A percentile compares a stretch with the other conserved stretches of the same genome.
phyloP scores from a whole-genome alignment of 2,113 vertebrate species.

The Menura novaehollandiae region DNA sequence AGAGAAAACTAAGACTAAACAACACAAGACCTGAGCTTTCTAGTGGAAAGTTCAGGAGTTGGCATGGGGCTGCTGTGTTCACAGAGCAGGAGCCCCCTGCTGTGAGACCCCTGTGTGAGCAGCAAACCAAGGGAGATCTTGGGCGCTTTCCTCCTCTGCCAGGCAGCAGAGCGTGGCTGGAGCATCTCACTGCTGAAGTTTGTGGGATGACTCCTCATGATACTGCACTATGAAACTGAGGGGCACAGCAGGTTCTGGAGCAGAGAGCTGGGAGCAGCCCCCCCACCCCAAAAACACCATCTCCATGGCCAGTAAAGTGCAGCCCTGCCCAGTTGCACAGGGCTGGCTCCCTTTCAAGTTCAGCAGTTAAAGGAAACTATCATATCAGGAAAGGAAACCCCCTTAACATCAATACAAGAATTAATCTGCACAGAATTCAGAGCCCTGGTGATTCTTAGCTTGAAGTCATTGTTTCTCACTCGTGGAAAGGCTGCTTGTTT shows the following conservation, averaged over 20 bases:
- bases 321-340: neutral
- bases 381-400: slow-evolving; percentile 26
- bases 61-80: neutral
- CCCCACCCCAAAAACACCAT: neutral
- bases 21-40: neutral
- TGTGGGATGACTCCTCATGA: neutral
- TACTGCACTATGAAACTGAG: fast-evolving
- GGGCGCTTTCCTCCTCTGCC: neutral
- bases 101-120: fast-evolving
- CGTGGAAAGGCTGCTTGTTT: neutral
- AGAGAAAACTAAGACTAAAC: neutral
- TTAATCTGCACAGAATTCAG: neutral
- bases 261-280: neutral
- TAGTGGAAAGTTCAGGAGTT: neutral
- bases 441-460: neutral
- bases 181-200: fast-evolving
- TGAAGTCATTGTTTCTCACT: neutral
- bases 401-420: neutral
- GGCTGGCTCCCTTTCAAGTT: slow-evolving; percentile 10
- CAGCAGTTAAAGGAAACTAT: slow-evolving; percentile 47
- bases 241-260: neutral
- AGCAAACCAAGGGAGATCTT: neutral
- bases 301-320: fast-evolving
- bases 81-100: neutral
- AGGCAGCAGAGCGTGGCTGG: fast-evolving